Evolutionary conservation across 2,888 invertebrate genomes (phyloP).

Genomic region (Antheraea yamamai): DNA sequence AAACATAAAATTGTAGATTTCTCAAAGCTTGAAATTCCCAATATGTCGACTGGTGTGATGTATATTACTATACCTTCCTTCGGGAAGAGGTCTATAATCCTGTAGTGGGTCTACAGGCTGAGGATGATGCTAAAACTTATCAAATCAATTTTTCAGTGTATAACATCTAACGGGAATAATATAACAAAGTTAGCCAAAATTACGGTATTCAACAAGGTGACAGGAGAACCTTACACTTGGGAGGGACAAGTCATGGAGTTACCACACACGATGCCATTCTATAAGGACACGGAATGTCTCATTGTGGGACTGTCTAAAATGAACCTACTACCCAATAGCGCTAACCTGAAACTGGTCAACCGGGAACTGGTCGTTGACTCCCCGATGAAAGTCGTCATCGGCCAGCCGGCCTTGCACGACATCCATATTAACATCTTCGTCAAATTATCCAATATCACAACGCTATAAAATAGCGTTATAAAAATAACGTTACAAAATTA

Average conservation of each 20-base stretch:
- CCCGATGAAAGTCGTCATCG: conserved; percentile 50
- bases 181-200: conserved; percentile 45
- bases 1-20: too few species aligned
- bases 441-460: conserved; percentile 29
- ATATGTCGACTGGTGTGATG: too few species aligned
- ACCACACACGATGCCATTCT: conserved; percentile 44
- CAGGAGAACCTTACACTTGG: conserved; percentile 62
- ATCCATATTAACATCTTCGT: conserved; percentile 55
- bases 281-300: conserved; percentile 42
- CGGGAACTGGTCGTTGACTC: conserved; percentile 49
- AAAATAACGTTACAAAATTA: conserved; percentile 18
- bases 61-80: too few species aligned
- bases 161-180: conserved; percentile 40
- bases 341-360: conserved; percentile 52
- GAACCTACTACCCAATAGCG: conserved; percentile 59
- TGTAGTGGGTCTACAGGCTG: too few species aligned
- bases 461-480: conserved; percentile 1
- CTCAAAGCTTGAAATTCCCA: too few species aligned
- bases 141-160: conserved; percentile 43
- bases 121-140: too few species aligned
- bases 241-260: conserved; percentile 48
- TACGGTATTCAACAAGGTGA: conserved; percentile 63
- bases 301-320: conserved; percentile 50
- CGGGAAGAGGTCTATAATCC: too few species aligned
- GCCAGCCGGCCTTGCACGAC: conserved; percentile 50